Evolutionary conservation across 2,113 vertebrate genomes (phyloP).

Genomic region (Neoarius graeffei): DNA sequence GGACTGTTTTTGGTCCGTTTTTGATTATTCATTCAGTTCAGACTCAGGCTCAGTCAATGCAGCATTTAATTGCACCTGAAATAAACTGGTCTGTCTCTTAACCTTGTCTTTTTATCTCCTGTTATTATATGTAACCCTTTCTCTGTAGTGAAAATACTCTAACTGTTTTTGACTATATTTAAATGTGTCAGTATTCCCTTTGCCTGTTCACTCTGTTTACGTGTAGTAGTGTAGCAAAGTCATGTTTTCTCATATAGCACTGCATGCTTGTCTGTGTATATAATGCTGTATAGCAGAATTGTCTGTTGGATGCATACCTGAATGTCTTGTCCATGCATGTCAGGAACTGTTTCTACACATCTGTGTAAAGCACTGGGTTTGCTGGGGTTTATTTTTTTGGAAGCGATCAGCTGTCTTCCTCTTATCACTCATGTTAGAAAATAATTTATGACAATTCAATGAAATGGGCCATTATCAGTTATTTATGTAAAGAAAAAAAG

Average conservation of each 20-base stretch:
- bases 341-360: conserved; percentile 33
- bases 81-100: conserved; percentile 33
- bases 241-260: conserved; percentile 40
- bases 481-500: neutral
- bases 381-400: neutral
- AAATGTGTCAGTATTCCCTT: conserved; percentile 26
- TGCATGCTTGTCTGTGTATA: conserved; percentile 47
- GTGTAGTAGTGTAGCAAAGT: conserved; percentile 21
- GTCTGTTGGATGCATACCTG: conserved; percentile 19
- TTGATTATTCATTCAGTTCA: conserved; percentile 31
- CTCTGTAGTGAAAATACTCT: conserved; percentile 37
- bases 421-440: neutral
- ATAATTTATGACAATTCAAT: neutral
- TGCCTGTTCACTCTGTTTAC: conserved; percentile 31
- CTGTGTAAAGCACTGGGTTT: conserved; percentile 22
- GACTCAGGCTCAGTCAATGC: conserved; percentile 50
- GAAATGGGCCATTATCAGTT: neutral
- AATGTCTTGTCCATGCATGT: conserved; percentile 50
- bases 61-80: conserved; percentile 28
- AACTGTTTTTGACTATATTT: conserved; percentile 27
- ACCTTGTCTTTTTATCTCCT: conserved; percentile 29
- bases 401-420: conserved; percentile 27
- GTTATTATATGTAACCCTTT: conserved; percentile 24
- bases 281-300: conserved; percentile 36
- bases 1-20: conserved; percentile 11